phyloP scores from a whole-genome alignment of 2,888 invertebrate species.

The Napeogenes sylphis region DNA sequence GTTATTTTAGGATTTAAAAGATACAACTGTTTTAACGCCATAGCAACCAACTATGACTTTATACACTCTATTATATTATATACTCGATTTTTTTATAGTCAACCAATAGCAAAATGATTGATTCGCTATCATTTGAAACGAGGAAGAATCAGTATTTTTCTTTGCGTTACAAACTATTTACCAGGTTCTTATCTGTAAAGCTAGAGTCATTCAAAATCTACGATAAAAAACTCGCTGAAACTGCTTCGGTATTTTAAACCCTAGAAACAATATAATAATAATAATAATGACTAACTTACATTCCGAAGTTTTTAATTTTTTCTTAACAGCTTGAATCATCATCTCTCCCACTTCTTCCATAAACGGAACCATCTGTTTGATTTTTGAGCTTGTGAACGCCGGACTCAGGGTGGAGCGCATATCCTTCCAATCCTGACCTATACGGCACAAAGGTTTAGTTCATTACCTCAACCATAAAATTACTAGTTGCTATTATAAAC shows the following conservation, averaged over 20 bases:
- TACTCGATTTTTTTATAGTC: too few species aligned
- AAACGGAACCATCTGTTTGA: conserved; percentile 55
- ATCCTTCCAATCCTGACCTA: conserved; percentile 57
- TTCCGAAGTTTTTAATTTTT: conserved; percentile 28
- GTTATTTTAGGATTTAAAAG: too few species aligned
- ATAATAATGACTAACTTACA: conserved; percentile 11
- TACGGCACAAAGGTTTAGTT: neutral
- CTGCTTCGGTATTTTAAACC: neutral
- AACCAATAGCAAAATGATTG: too few species aligned
- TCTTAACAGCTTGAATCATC: conserved; percentile 40
- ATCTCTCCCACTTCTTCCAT: conserved; percentile 56
- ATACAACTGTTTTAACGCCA: too few species aligned
- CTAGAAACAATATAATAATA: neutral
- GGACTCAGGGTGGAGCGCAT: conserved; percentile 63
- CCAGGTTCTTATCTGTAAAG: too few species aligned
- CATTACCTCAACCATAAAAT: neutral
- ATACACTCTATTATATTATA: too few species aligned
- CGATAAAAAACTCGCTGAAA: too few species aligned
- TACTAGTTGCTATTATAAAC: neutral
- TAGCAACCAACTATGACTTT: too few species aligned
- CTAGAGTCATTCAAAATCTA: too few species aligned
- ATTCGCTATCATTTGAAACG: too few species aligned
- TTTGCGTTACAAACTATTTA: too few species aligned
- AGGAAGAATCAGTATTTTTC: too few species aligned
- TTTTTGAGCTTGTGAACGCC: conserved; percentile 47